These are phyloP conservation scores for Barbus barbus DNA, from an alignment of 2,113 vertebrate species.

Conservation along the genomic window DNA sequence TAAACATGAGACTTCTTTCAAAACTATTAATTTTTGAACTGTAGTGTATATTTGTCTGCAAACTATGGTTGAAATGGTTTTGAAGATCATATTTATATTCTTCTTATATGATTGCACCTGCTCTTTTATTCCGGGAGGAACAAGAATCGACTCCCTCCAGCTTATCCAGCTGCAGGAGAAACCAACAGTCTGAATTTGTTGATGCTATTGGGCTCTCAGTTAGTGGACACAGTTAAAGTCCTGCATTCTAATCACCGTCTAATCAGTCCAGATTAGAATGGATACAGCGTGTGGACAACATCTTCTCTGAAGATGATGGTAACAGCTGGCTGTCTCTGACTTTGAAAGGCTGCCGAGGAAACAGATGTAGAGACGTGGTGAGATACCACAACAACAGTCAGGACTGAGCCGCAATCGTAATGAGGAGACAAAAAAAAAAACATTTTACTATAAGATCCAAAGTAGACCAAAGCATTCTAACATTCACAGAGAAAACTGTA, in stretches of 20 bases:
- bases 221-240: slow-evolving; percentile 8
- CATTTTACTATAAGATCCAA: background rate
- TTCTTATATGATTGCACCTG: too few species aligned
- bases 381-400: background rate
- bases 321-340: slow-evolving; percentile 18
- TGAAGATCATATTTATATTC: too few species aligned
- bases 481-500: background rate
- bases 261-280: slow-evolving; percentile 9
- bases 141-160: too few species aligned
- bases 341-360: slow-evolving; percentile 26
- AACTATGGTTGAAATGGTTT: too few species aligned
- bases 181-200: background rate
- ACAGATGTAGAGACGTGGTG: background rate
- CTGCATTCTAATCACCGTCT: slow-evolving; percentile 22
- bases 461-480: background rate
- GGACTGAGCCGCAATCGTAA: background rate
- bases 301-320: slow-evolving; percentile 17
- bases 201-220: background rate
- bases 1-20: too few species aligned
- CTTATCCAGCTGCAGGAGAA: background rate
- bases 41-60: too few species aligned
- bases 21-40: too few species aligned
- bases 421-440: background rate
- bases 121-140: too few species aligned
- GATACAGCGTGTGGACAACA: background rate